These are phyloP conservation scores for Calameuta filiformis DNA, from an alignment of 2,888 invertebrate genomes.

Conservation along the genomic window DNA sequence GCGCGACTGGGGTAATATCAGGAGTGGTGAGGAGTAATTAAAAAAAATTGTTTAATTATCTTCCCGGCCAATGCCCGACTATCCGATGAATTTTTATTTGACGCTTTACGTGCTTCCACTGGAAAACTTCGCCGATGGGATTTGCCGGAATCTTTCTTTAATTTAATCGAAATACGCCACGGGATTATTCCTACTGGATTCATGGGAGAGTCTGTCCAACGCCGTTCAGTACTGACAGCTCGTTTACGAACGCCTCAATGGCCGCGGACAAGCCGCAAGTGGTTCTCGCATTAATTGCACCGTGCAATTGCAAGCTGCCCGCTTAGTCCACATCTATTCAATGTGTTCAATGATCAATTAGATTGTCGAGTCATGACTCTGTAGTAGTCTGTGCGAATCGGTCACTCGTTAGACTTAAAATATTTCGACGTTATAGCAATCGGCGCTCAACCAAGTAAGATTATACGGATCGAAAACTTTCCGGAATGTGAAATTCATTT, in stretches of 20 bases:
- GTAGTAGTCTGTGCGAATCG: neutral
- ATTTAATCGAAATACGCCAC: neutral
- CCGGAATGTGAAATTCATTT: neutral
- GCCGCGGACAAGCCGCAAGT: constrained; percentile 18
- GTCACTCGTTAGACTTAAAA: neutral
- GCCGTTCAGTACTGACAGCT: neutral
- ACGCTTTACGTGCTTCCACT: neutral
- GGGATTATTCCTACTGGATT: neutral
- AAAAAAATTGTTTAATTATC: neutral
- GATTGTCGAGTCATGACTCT: neutral
- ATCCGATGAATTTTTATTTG: neutral
- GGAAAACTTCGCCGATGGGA: neutral
- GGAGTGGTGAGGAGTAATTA: neutral
- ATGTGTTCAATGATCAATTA: constrained; percentile 33
- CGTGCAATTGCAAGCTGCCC: constrained; percentile 8
- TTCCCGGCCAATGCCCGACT: neutral
- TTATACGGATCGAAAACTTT: neutral
- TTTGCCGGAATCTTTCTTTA: neutral
- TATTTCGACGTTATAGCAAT: neutral
- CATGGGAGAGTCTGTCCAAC: neutral
- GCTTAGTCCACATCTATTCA: neutral
- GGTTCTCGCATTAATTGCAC: constrained; percentile 40
- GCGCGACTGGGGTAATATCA: neutral
- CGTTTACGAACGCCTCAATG: neutral
- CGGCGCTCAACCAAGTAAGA: neutral